Evolutionary conservation across 2,113 vertebrate genomes (phyloP).

Genomic region (Tetraodon nigroviridis): DNA sequence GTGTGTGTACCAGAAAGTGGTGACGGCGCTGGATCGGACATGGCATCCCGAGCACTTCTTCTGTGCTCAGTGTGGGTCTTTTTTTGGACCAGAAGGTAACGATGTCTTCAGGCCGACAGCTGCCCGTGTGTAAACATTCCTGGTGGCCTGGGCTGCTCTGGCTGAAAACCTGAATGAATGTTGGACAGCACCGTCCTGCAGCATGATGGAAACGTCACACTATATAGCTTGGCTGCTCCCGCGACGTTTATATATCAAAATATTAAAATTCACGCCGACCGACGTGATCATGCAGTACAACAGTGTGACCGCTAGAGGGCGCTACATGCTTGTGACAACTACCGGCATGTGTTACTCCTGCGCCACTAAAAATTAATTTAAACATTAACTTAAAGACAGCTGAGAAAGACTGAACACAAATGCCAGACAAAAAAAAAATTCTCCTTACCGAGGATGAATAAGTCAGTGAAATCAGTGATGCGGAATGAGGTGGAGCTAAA

Average conservation of each 20-base stretch:
- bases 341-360: not conserved
- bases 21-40: conserved; percentile 93
- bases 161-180: too few relatives aligned
- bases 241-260: not conserved
- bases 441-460: too few relatives aligned
- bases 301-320: not conserved
- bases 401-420: too few relatives aligned
- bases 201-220: too few relatives aligned
- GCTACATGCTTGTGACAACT: not conserved
- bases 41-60: conserved; percentile 99
- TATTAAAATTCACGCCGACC: not conserved
- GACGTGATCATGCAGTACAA: not conserved
- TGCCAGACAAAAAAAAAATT: too few relatives aligned
- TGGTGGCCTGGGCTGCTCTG: not conserved
- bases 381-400: too few relatives aligned
- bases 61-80: conserved; percentile 95
- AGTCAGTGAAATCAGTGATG: too few relatives aligned
- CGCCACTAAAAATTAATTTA: not conserved
- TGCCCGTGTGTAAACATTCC: not conserved
- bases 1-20: conserved; percentile 89
- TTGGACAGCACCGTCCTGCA: too few relatives aligned
- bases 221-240: not conserved
- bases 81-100: conserved; percentile 90
- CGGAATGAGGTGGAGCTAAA: too few relatives aligned
- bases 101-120: not conserved